A percentile compares a stretch with the other conserved stretches of the same genome.
Evolutionary conservation across 2,888 invertebrate species (phyloP).

Genomic region (Rhingia campestris): DNA sequence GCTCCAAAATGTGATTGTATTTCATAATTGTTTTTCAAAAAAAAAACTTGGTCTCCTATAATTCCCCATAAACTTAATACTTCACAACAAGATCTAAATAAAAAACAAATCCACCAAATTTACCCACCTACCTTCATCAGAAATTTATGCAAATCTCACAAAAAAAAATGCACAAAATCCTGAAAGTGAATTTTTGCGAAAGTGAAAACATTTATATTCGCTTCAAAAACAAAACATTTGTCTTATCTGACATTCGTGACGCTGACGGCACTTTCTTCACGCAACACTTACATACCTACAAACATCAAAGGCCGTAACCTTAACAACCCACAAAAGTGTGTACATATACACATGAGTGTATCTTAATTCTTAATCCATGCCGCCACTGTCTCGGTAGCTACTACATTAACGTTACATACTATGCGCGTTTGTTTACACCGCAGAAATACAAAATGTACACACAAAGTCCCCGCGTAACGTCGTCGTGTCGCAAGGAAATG

Average conservation of each 20-base stretch:
- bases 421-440: slow-evolving; percentile 11
- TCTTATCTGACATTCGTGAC: slow-evolving; percentile 29
- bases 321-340: slow-evolving; percentile 33
- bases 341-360: not conserved
- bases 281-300: slow-evolving; percentile 25
- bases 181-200: slow-evolving; percentile 31
- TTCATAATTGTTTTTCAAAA: too few relatives aligned
- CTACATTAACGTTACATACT: slow-evolving; percentile 1
- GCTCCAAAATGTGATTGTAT: too few relatives aligned
- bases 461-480: not conserved
- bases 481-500: slow-evolving; percentile 55
- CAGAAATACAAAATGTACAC: slow-evolving; percentile 2
- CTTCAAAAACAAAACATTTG: slow-evolving; percentile 14
- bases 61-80: too few relatives aligned
- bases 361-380: not conserved
- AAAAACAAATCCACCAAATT: not conserved
- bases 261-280: slow-evolving; percentile 48
- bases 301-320: slow-evolving; percentile 55
- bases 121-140: not conserved
- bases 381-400: not conserved
- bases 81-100: too few relatives aligned
- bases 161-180: slow-evolving; percentile 1
- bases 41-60: too few relatives aligned
- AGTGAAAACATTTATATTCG: slow-evolving; percentile 15
- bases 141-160: not conserved